A percentile compares a stretch with the other conserved stretches of the same genome.
Conservation (phyloP, 1,140 invertebrate species). For the Brachionus sp. region DNA sequence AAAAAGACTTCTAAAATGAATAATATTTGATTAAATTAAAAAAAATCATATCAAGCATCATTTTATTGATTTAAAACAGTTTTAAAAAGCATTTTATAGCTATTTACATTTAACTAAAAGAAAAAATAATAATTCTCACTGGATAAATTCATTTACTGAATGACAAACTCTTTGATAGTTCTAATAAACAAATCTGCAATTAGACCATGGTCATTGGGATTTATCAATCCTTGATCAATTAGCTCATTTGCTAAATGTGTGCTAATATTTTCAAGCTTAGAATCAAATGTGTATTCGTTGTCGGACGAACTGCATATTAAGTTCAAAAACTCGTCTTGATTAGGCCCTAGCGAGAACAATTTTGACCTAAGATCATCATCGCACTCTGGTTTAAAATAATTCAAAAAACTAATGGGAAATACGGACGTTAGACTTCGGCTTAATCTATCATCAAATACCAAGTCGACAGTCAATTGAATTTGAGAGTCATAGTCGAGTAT, state of each 20-base stretch:
- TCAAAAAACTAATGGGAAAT: conserved; percentile 4
- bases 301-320: not conserved
- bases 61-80: too few relatives aligned
- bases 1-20: too few relatives aligned
- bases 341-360: not conserved
- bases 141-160: not conserved
- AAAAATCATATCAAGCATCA: too few relatives aligned
- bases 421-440: not conserved
- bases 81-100: too few relatives aligned
- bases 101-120: too few relatives aligned
- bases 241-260: conserved; percentile 40
- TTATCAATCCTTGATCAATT: conserved; percentile 34
- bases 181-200: conserved; percentile 29
- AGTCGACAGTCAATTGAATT: not conserved
- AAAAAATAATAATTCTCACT: too few relatives aligned
- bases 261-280: conserved; percentile 12
- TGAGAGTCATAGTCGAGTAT: not conserved
- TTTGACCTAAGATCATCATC: not conserved
- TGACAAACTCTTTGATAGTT: conserved; percentile 28
- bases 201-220: conserved; percentile 20
- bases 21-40: too few relatives aligned
- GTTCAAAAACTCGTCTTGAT: not conserved
- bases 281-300: conserved; percentile 2
- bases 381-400: not conserved
- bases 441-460: not conserved